Percentiles rank a stretch among this genome's conserved stretches.
These are phyloP conservation scores for Stegostoma tigrinum DNA, from an alignment of 2,113 vertebrate species.

Conservation along the genomic window DNA sequence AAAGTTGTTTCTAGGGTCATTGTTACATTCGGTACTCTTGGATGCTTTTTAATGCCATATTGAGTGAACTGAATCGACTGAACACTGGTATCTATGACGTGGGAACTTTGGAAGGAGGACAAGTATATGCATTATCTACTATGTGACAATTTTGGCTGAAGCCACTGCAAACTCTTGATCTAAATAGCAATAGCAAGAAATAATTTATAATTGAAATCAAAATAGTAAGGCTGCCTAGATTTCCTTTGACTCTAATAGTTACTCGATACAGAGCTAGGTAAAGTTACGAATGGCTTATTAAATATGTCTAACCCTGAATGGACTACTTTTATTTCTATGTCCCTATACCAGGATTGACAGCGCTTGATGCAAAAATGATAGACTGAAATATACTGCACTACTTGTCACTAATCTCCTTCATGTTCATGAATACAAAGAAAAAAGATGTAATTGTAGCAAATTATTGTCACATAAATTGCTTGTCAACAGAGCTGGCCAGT, in stretches of 20 bases:
- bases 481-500: neutral
- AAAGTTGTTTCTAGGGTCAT: neutral
- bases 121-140: neutral
- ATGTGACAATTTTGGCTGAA: neutral
- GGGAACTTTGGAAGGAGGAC: neutral
- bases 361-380: neutral
- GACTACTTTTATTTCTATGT: neutral
- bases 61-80: neutral
- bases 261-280: neutral
- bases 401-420: neutral
- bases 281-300: neutral
- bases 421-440: neutral
- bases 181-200: neutral
- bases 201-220: neutral
- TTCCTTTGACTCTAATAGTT: neutral
- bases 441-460: neutral
- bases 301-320: neutral
- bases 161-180: neutral
- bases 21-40: neutral
- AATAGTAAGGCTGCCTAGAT: neutral
- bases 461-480: conserved; percentile 12
- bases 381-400: neutral
- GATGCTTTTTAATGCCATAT: neutral
- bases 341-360: neutral
- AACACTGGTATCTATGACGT: neutral